These are phyloP conservation scores for Neopipo cinnamomea DNA, from an alignment of 2,113 vertebrate genomes.

Conservation along the genomic window DNA sequence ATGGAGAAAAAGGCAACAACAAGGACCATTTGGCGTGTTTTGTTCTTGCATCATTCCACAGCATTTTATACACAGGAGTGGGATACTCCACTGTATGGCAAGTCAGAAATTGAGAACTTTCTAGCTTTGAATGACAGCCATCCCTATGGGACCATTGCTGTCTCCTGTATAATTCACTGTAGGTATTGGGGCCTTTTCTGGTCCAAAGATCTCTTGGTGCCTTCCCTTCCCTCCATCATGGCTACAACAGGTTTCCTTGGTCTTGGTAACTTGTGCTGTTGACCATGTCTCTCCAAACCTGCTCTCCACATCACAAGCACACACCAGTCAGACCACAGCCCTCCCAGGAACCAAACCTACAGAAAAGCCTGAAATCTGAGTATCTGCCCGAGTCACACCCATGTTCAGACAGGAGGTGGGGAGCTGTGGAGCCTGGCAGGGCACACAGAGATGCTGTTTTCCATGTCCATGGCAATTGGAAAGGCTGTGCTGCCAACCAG, in stretches of 20 bases:
- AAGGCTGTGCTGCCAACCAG: background rate
- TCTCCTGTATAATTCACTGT: background rate
- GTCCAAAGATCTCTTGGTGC: background rate
- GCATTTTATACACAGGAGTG: background rate
- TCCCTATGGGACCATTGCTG: background rate
- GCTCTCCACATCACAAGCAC: background rate
- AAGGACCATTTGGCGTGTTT: background rate
- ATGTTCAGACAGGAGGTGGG: constrained; percentile 63
- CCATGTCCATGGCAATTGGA: constrained; percentile 71
- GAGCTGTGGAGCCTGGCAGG: constrained; percentile 40
- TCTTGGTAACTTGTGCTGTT: background rate
- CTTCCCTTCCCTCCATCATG: background rate
- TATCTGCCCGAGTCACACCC: constrained; percentile 74
- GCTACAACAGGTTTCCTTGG: background rate
- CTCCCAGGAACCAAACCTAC: constrained; percentile 43
- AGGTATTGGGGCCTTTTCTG: background rate
- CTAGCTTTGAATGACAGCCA: background rate
- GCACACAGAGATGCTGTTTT: constrained; percentile 65
- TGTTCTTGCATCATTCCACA: background rate
- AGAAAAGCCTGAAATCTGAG: constrained; percentile 55
- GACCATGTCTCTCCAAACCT: background rate
- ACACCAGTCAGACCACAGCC: background rate
- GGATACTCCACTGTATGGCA: background rate
- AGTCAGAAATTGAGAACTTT: background rate
- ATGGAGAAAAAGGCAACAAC: background rate